Base-by-base conservation (phyloP, 1,140 invertebrate genomes). In the Prorops nasuta region DNA sequence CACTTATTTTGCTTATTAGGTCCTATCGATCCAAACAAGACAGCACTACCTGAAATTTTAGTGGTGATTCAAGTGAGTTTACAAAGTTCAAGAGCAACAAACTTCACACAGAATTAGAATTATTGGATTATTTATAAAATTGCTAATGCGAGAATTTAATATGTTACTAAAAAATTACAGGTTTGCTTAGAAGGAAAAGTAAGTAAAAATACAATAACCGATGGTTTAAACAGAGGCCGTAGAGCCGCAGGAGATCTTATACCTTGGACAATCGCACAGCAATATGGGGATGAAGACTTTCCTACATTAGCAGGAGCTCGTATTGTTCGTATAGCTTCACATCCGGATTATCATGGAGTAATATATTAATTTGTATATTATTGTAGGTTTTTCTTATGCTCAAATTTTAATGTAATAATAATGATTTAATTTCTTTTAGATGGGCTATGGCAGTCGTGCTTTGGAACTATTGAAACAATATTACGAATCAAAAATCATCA, bases 201-300 rank as follows among this genome's bases (percentile, higher is more conserved):
- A 16, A 94, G 91, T 1, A 89, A 91, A 59, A 78, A 82, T 44
- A 86, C 86, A 2, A 86, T 98, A 21, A 80, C 78, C 3, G 86
- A 91, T 63, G 89, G 86, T 40, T 77, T 98, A 40, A 85, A 86
- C 0, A 81, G 90, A 55, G 96, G 96, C 2, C 89, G 90, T 60
- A 86, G 92, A 67, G 92, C 94, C 8, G 86, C 92, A 4, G 98
- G 98, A 3, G 97, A 99, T 81, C 78, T 99, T 8, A 97, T 99
- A 61, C 97, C 97, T 0, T 99, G 97, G 97, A 97, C 94, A 18
- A 82, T 99, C 1, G 91, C 93, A 3, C 95, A 98, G 69, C 95
- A 98, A 70, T 98, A 89, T 74, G 89, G 95, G 55, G 95, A 98
- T 74, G 80, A 87, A 54, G 90, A 98, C 68, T 99, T 99, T 75